Base-by-base conservation (phyloP, 2,113 vertebrate genomes). In the Prunella himalayana region DNA sequence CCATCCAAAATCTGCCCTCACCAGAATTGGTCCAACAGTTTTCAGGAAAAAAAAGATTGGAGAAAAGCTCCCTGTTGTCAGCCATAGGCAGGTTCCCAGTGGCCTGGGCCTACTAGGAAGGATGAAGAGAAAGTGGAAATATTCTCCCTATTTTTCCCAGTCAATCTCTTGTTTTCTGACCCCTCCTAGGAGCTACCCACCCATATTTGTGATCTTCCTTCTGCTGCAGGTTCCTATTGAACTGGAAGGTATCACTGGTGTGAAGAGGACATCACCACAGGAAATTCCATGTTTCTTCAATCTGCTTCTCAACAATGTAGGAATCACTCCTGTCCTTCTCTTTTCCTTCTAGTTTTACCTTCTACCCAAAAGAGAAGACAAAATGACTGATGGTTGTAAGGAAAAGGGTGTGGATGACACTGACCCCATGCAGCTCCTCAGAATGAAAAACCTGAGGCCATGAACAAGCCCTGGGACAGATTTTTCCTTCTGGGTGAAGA, bases 381-480 rank as follows among this genome's bases (percentile, higher is more conserved):
- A 68, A 15, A 96, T 90, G 78, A 77, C 87, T 33, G 27, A 56
- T 30, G 68, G 44, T 25, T 88, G 86, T n/a, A 92, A 89, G 86
- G 92, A 95, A 11, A 81, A 96, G 24, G 53, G 51, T n/a, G 82
- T 77, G 45, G 77, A 92, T 2, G 75, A 95, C 25, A 51, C 95
- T 54, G 96, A 96, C 54, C 72, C 93, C 5, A 80, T 87, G 86
- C 63, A 83, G 13, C 85, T 96, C 83, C 81, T 96, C 61, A 95
- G 14, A 95, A 64, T 60, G 76, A 94, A 5, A 96, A 75, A 66
- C 33, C 72, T 0, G 66, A 97, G 86, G 80, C 77, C 49, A 80
- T 63, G 66, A 97, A 59, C 70, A 95, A 96, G 51, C 88, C 94
- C 28, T 91, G 10, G 9, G 83, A 96, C n/a, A 96, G 91, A 95